Evolutionary conservation across 2,888 invertebrate genomes (phyloP), one percentile per base, ranked within the genome.

Genomic region (Tenthredo notha): DNA sequence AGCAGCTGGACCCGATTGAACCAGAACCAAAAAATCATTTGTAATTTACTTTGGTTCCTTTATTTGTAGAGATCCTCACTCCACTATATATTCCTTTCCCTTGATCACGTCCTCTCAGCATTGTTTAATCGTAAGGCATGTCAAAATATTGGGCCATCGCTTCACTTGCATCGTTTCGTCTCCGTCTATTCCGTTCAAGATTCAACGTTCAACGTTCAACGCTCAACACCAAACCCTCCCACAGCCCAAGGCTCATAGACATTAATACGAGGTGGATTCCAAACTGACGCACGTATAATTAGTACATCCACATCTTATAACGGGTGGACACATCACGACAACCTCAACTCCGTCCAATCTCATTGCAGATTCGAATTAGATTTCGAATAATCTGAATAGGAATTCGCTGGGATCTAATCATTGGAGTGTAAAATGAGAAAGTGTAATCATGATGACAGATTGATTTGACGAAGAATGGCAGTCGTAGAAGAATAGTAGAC

Each of bases 261-360:
- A 87, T 88, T 87, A 88, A 90, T 88, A 87, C 86, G 85, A 78
- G 87, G 86, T 88, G 87, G 87, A 89, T 88, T 88, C 86, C 88
- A 88, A 86, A 85, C 90, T 90, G 89, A 89, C 89, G 89, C 89
- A 89, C 88, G 88, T 90, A 89, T 89, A 91, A 91, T 91, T 89
- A 90, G 87, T 87, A 87, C 88, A 88, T 88, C 88, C 87, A 86
- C 86, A 87, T 88, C 87, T 87, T 90, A 89, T 90, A 89, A 88
- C 90, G 88, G 88, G 88, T 90, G 89, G 86, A 85, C 83, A 83
- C n/a, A 50, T 67, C 70, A 21, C 83, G 25, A 33, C 40, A n/a
- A 25, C 10, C 61, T 21, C 40, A 29, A 15, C 47, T 47, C 25
- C 25, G 47, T 25, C 21, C 40, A 25, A 25, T 61, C 61, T 61